phyloP scores from a whole-genome alignment of 2,888 invertebrate genomes.

The Caenorhabditis angaria region DNA sequence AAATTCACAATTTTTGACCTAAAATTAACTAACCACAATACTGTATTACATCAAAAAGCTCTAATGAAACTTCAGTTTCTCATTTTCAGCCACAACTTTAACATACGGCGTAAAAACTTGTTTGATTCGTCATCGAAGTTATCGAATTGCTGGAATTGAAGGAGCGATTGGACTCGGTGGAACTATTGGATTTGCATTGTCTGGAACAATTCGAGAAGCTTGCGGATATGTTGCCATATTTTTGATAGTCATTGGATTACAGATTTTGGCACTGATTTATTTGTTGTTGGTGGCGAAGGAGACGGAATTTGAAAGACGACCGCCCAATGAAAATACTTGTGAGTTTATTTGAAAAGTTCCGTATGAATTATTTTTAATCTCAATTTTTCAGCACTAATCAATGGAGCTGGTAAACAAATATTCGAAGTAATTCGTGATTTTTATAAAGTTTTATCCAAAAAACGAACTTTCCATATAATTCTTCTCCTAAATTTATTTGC shows the following conservation, averaged over 20 bases:
- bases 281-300: slow-evolving; percentile 60
- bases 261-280: slow-evolving; percentile 70
- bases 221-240: slow-evolving; percentile 73
- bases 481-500: slow-evolving; percentile 58
- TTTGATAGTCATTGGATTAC: slow-evolving; percentile 62
- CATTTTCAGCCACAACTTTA: slow-evolving; percentile 68
- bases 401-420: slow-evolving; percentile 33
- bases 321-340: slow-evolving; percentile 30
- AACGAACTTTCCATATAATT: slow-evolving; percentile 36
- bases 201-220: slow-evolving; percentile 71
- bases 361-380: not conserved
- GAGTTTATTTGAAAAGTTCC: slow-evolving; percentile 8
- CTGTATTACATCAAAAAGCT: not conserved
- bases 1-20: too few relatives aligned
- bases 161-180: slow-evolving; percentile 73
- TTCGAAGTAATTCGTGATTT: slow-evolving; percentile 41
- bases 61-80: not conserved
- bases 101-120: slow-evolving; percentile 73
- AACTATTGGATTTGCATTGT: slow-evolving; percentile 72
- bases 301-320: slow-evolving; percentile 19
- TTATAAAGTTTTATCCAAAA: slow-evolving; percentile 42
- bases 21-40: not conserved
- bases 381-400: slow-evolving; percentile 37
- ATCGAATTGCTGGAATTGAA: slow-evolving; percentile 73
- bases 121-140: slow-evolving; percentile 62